Percentiles rank a stretch among this genome's conserved stretches.
Evolutionary conservation across 2,888 invertebrate genomes (phyloP).

Genomic region (Drosophila limbata): DNA sequence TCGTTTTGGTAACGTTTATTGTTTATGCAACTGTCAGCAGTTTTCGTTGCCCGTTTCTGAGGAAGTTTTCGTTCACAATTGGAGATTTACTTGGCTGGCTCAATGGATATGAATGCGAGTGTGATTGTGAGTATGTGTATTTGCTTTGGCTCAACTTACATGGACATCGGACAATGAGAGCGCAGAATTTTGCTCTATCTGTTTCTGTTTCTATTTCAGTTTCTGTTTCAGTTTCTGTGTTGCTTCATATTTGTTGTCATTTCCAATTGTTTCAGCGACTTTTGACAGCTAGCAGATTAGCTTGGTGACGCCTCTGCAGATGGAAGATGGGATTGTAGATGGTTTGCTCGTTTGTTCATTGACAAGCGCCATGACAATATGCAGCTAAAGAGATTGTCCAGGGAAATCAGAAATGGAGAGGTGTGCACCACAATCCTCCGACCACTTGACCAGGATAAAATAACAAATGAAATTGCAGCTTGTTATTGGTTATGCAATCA

Average conservation of each 20-base stretch:
- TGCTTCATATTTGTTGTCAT: conserved; percentile 77
- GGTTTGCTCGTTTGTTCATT: conserved; percentile 20
- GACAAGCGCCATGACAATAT: conserved; percentile 22
- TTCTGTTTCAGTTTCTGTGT: conserved; percentile 29
- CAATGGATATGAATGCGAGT: conserved; percentile 18
- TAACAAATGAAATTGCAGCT: conserved; percentile 23
- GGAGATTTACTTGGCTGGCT: conserved; percentile 50
- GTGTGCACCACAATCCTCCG: neutral
- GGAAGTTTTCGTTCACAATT: conserved; percentile 58
- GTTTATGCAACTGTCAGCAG: conserved; percentile 80
- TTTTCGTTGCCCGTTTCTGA: conserved; percentile 60
- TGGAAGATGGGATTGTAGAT: conserved; percentile 18
- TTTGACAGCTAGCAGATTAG: conserved; percentile 76
- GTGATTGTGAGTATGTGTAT: conserved; percentile 27
- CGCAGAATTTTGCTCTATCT: neutral
- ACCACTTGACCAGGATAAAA: neutral
- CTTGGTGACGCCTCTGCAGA: conserved; percentile 66
- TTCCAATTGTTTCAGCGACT: conserved; percentile 76
- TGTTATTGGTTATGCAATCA: conserved; percentile 21
- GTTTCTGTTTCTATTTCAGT: neutral
- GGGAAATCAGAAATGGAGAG: conserved; percentile 61
- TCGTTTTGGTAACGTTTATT: conserved; percentile 57
- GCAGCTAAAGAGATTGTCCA: conserved; percentile 49
- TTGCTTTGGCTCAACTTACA: conserved; percentile 52
- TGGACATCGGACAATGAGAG: conserved; percentile 35